Conservation (phyloP, 2,797 vertebrate genomes). For the Alauda arvensis region DNA sequence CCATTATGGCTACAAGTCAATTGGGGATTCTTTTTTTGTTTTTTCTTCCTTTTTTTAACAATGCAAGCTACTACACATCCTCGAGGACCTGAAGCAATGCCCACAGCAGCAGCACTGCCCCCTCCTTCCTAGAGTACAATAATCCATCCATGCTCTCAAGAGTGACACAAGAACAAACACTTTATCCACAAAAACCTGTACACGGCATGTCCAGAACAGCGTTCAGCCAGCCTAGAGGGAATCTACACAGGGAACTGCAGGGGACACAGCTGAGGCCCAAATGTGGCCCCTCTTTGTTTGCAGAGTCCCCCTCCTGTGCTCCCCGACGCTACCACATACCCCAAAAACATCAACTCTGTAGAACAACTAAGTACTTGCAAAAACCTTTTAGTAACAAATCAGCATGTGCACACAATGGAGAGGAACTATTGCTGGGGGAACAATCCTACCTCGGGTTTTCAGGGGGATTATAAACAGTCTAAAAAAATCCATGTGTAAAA, state of each 20-base stretch:
- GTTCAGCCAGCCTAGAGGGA: slow-evolving; percentile 44
- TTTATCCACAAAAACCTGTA: slow-evolving; percentile 62
- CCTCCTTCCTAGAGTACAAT: slow-evolving; percentile 52
- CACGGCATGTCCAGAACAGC: slow-evolving; percentile 48
- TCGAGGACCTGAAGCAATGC: slow-evolving; percentile 38
- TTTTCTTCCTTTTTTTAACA: background rate
- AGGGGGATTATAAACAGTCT: slow-evolving; percentile 57
- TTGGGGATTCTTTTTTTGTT: background rate
- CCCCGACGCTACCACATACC: slow-evolving; percentile 30
- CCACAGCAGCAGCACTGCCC: background rate
- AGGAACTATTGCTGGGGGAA: slow-evolving; percentile 52
- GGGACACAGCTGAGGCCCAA: slow-evolving; percentile 28
- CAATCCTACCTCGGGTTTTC: slow-evolving; percentile 30
- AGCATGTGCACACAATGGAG: slow-evolving; percentile 56
- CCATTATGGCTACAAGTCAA: slow-evolving; percentile 41
- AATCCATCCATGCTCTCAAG: slow-evolving; percentile 60
- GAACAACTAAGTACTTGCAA: slow-evolving; percentile 63
- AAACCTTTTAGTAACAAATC: slow-evolving; percentile 60
- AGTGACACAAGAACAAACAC: slow-evolving; percentile 61
- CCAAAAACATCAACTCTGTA: slow-evolving; percentile 49
- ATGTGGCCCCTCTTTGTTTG: background rate
- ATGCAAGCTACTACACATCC: slow-evolving; percentile 39
- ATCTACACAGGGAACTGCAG: slow-evolving; percentile 46
- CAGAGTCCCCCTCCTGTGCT: slow-evolving; percentile 37
- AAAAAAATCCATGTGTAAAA: slow-evolving; percentile 64